Conservation (phyloP, 2,888 invertebrate genomes). For the Deilephila porcellus region DNA sequence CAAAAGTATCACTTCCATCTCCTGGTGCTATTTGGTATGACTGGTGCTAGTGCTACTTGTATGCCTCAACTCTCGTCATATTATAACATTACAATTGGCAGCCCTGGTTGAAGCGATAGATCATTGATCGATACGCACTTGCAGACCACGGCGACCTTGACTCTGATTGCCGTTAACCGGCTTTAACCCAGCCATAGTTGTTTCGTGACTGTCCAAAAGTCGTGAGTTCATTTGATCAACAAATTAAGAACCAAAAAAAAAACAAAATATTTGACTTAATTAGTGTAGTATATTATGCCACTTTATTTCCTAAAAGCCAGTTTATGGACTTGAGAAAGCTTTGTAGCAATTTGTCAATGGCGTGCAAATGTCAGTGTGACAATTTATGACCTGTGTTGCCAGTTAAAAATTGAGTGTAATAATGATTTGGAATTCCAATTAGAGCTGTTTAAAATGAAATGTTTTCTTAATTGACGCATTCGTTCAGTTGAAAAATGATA, state of each 20-base stretch:
- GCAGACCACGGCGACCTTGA: slow-evolving; percentile 69
- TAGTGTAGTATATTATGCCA: background rate
- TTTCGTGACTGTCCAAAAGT: slow-evolving; percentile 58
- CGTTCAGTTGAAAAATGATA: background rate
- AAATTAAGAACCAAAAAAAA: slow-evolving; percentile 37
- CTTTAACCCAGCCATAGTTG: slow-evolving; percentile 51
- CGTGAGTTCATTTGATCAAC: slow-evolving; percentile 50
- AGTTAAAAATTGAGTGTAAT: background rate
- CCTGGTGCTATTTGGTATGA: too few species aligned
- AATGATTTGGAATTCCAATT: background rate
- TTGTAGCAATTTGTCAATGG: slow-evolving; percentile 10
- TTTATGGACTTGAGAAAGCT: background rate
- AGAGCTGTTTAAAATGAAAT: background rate
- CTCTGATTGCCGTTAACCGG: slow-evolving; percentile 64
- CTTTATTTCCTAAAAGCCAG: slow-evolving; percentile 15
- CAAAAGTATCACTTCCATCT: too few species aligned
- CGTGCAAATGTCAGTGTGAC: slow-evolving; percentile 16
- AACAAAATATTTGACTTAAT: slow-evolving; percentile 3
- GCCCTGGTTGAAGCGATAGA: slow-evolving; percentile 47
- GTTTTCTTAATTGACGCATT: background rate
- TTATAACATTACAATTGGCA: slow-evolving; percentile 9
- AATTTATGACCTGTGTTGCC: slow-evolving; percentile 4
- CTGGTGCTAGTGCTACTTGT: too few species aligned
- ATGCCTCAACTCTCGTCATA: background rate
- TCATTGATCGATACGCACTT: slow-evolving; percentile 67